phyloP scores from a whole-genome alignment of 2,113 vertebrate species.

The Pteropus alecto region DNA sequence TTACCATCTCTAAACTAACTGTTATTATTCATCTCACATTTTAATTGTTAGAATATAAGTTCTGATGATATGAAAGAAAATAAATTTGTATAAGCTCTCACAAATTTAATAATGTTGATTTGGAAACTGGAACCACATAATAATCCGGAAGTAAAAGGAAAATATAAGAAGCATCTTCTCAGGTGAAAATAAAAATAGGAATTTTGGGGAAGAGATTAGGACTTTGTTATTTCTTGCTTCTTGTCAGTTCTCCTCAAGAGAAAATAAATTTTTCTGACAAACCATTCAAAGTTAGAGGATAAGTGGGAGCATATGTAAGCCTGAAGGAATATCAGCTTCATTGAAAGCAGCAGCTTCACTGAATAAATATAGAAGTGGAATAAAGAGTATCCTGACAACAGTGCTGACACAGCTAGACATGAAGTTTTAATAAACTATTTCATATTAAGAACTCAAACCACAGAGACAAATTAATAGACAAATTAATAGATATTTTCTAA shows the following conservation, averaged over 20 bases:
- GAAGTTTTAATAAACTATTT: slow-evolving; percentile 26
- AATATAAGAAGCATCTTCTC: background rate
- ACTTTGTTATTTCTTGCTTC: slow-evolving; percentile 25
- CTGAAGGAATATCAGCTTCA: background rate
- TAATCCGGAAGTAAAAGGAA: background rate
- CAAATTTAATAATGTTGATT: background rate
- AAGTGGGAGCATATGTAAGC: background rate
- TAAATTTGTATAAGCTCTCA: background rate
- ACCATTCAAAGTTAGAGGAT: background rate
- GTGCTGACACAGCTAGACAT: background rate
- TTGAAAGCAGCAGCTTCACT: background rate
- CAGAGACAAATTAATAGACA: background rate
- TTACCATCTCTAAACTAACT: background rate
- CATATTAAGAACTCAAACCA: background rate
- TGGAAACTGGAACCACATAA: background rate
- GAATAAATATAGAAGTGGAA: background rate
- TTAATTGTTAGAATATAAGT: background rate
- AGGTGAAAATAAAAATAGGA: background rate
- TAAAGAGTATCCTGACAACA: background rate
- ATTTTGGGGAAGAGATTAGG: background rate
- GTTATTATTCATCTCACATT: background rate
- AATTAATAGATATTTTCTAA: background rate
- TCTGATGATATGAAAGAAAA: background rate
- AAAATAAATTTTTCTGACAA: background rate
- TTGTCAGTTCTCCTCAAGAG: background rate